These are phyloP conservation scores for Trachelus stipa DNA, from an alignment of 2,888 invertebrate genomes.

Conservation along the genomic window DNA sequence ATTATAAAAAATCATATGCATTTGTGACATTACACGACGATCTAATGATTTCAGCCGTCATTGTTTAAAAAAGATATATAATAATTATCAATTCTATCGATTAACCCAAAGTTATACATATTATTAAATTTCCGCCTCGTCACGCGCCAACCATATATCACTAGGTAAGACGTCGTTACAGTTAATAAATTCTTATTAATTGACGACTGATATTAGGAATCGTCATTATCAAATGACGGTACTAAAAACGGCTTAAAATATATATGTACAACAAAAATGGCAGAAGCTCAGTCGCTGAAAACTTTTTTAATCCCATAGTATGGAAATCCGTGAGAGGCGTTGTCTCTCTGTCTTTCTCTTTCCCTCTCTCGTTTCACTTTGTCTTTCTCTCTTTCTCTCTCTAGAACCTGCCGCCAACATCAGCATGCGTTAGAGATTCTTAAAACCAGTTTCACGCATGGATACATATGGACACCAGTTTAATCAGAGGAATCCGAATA, in stretches of 20 bases:
- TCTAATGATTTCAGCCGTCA: neutral
- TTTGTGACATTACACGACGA: too few species aligned
- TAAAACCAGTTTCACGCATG: neutral
- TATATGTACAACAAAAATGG: neutral
- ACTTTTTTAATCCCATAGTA: neutral
- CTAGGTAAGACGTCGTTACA: neutral
- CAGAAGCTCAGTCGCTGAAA: neutral
- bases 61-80: neutral
- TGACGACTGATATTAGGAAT: neutral
- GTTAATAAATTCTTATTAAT: neutral
- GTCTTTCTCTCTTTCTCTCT: neutral
- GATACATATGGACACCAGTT: neutral
- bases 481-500: neutral
- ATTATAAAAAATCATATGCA: too few species aligned
- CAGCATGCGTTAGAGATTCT: neutral
- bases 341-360: too few species aligned
- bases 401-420: neutral
- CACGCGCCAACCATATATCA: neutral
- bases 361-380: neutral
- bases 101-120: neutral
- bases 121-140: neutral
- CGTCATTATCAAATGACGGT: neutral
- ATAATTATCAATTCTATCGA: neutral
- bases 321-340: neutral
- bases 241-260: neutral